Evolutionary conservation across 2,888 invertebrate genomes (phyloP), one percentile per base, ranked within the genome.

Genomic region (Geophilus truncorum): DNA sequence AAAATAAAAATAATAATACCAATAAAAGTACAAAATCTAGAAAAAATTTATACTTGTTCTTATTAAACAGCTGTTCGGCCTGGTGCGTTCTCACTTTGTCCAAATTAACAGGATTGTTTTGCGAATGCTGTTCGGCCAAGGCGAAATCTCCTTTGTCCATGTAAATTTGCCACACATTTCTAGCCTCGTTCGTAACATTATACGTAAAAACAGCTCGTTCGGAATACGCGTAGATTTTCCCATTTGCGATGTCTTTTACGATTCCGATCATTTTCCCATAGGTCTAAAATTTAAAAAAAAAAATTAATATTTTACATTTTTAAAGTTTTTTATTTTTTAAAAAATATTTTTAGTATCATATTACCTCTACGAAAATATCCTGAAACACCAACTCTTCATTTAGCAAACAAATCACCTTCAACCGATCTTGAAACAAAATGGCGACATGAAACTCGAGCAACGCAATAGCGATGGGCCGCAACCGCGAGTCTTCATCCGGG

Each of bases 371-470:
- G 82, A 85, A 87, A 5, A 84, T 89, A 84, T 97, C 97, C 87
- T 96, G 94, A 86, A 93, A 94, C 21, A 97, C 92, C 10, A 94
- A 87, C 85, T 95, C 93, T 84, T 95, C 92, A 87, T 94, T 96
- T 10, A 97, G 88, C 4, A 94, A 88, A 81, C 94, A 96, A 45
- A 97, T 90, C 0, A 93, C 95, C 86, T 93, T 93, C 0, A 97
- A 91, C 82, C 87, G 92, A 86, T 96, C 94, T 0, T 91, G 88
- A 86, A 93, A 97, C 83, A 96, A 91, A 12, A 97, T 89, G 1
- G 97, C 87, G 0, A 93, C 92, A 87, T 98, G 97, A 88, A 96
- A 97, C 87, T 97, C 93, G 0, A 97, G 97, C 79, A 96, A 88
- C 1, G 94, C 92, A 85, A 96, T 92, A 0, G 93, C 90, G 51